These are phyloP conservation scores for Catocala fraxini DNA, from an alignment of 2,888 invertebrate genomes.

Conservation along the genomic window DNA sequence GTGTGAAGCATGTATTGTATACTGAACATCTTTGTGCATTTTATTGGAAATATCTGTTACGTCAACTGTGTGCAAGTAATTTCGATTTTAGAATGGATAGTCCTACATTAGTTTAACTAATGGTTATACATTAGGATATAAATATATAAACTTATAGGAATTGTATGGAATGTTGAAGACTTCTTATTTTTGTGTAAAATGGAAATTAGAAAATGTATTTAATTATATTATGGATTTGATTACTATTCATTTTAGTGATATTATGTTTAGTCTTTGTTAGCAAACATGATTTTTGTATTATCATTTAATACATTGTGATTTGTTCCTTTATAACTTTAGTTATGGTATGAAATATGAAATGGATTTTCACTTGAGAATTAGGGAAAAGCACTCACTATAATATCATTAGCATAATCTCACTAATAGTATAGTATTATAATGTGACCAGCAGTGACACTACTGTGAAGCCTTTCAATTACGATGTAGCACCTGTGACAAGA, in stretches of 20 bases:
- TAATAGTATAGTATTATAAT: slow-evolving; percentile 45
- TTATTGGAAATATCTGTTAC: slow-evolving; percentile 60
- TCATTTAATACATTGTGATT: slow-evolving; percentile 72
- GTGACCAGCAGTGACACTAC: slow-evolving; percentile 11
- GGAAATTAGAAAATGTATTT: slow-evolving; percentile 67
- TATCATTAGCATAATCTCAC: slow-evolving; percentile 50
- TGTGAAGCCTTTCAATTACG: neutral
- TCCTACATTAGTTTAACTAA: slow-evolving; percentile 77
- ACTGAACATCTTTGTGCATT: slow-evolving; percentile 60
- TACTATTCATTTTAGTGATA: slow-evolving; percentile 79
- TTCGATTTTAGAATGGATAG: slow-evolving; percentile 64
- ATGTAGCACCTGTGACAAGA: neutral
- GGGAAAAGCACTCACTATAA: slow-evolving; percentile 53
- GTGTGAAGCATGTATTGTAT: slow-evolving; percentile 44
- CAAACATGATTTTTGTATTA: slow-evolving; percentile 67
- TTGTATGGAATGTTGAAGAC: slow-evolving; percentile 74
- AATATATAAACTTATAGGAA: slow-evolving; percentile 61
- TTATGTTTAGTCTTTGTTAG: slow-evolving; percentile 76
- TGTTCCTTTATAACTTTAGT: slow-evolving; percentile 77
- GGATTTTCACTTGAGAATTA: slow-evolving; percentile 62
- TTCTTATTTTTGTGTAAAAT: slow-evolving; percentile 74
- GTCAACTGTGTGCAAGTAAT: slow-evolving; percentile 59
- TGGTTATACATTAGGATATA: slow-evolving; percentile 67
- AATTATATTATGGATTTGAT: slow-evolving; percentile 70
- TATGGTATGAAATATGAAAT: slow-evolving; percentile 67